A percentile compares a stretch with the other conserved stretches of the same genome.
Conservation (phyloP, 2,113 vertebrate species). For the Orcinus orca region DNA sequence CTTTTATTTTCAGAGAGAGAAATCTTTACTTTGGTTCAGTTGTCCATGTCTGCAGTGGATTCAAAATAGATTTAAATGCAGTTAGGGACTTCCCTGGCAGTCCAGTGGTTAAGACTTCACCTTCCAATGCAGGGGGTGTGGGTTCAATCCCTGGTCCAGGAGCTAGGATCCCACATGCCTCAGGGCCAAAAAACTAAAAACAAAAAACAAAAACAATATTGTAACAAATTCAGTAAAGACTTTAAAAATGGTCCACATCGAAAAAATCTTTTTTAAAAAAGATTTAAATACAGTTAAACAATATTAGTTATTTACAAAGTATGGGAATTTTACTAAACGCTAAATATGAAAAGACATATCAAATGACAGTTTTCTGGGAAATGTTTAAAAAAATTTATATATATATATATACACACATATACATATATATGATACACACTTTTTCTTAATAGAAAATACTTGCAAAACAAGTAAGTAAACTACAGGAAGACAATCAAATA, state of each 20-base stretch:
- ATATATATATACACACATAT: neutral
- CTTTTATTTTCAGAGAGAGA: neutral
- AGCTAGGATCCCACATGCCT: no score
- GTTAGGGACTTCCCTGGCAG: neutral
- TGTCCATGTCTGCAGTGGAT: neutral
- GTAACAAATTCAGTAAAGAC: no score
- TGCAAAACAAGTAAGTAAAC: conserved; percentile 66
- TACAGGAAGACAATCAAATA: conserved; percentile 42
- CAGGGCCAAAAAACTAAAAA: no score
- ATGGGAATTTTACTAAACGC: neutral
- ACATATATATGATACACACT: neutral
- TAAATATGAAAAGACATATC: neutral
- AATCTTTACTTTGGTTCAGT: neutral
- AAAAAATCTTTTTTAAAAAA: neutral
- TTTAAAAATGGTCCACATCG: no score
- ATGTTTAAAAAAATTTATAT: neutral
- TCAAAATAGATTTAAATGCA: neutral
- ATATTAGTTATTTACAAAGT: neutral
- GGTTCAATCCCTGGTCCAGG: no score
- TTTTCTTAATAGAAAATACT: conserved; percentile 70
- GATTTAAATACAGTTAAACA: neutral
- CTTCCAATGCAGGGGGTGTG: no score
- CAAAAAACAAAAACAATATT: no score
- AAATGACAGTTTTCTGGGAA: neutral
- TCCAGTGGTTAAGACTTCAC: no score